Conservation (phyloP, 2,113 vertebrate species). For the Herpailurus yagouaroundi region DNA sequence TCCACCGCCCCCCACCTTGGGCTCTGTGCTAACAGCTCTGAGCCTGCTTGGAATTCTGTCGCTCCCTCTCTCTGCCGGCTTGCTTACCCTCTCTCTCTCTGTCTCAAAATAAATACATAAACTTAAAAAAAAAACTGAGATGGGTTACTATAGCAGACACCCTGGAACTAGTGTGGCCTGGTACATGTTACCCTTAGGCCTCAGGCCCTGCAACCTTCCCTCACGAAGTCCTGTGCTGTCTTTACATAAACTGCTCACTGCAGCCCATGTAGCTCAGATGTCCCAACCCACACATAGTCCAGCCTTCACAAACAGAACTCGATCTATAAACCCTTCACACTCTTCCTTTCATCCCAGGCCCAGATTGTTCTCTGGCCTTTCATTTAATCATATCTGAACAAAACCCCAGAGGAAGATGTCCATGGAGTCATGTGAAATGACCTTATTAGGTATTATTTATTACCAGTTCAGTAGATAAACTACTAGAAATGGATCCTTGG, state of each 20-base stretch:
- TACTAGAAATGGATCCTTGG: neutral
- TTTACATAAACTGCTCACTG: neutral
- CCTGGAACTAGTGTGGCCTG: neutral
- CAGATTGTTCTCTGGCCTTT: neutral
- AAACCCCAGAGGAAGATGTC: neutral
- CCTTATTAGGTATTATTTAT: neutral
- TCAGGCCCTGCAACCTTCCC: neutral
- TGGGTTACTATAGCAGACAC: neutral
- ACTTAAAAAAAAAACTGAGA: neutral
- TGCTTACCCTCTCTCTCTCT: no score
- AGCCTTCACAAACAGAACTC: neutral
- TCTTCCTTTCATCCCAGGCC: neutral
- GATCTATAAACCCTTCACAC: neutral
- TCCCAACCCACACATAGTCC: no score
- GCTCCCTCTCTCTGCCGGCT: no score
- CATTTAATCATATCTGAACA: neutral
- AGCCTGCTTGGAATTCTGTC: no score
- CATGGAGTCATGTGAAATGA: neutral
- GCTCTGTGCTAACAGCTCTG: no score
- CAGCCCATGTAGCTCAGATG: neutral
- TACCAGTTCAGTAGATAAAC: neutral
- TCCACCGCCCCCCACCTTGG: no score
- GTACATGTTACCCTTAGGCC: neutral
- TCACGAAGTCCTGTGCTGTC: neutral
- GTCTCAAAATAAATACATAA: no score